Evolutionary conservation across 2,888 invertebrate species (phyloP), one percentile per base, ranked within the genome.

Genomic region (Perdita meconis): DNA sequence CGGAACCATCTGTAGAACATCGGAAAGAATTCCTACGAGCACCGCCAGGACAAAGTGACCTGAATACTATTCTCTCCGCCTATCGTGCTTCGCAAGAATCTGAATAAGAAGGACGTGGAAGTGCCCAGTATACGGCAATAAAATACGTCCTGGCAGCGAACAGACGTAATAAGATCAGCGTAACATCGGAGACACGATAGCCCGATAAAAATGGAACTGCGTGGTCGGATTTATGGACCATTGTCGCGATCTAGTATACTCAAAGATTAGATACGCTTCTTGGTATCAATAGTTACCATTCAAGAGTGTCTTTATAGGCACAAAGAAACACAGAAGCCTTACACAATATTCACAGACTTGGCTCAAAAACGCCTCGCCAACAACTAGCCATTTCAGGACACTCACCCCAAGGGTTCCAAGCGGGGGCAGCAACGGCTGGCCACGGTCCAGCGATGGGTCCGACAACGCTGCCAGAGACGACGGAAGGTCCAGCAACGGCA

Each of bases 401-500:
- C 77, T 67, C 12, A 79, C 67, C 67, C 71, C 63, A 69, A 19
- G 60, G 64, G 1, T 64, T 36, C 59, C 72, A 47, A 68, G 42
- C 66, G 1, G n/a, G 40, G 12, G 40, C 68, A 6, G 61, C 55
- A 3, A 34, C 22, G 24, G 26, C 60, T 19, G 40, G 53, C 55
- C 67, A 85, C 67, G 88, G 91, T 50, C 84, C 67, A 30, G 90
- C 83, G 3, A 89, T 86, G 59, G 87, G 88, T 12, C 90, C 91
- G n/a, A 87, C 86, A 2, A 91, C 87, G 67, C 91, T 90, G 16
- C 90, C 91, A 40, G 89, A 88, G 65, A 92, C 90, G 1, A 90
- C 55, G 0, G 92, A 90, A 0, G 92, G 92, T 60, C 89, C 92
- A 47, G 92, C 90, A 1, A 92, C 91, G 24, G 92, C 84, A 44